Base-by-base conservation (phyloP, 2,888 invertebrate genomes). In the Leptodirus hochenwartii region DNA sequence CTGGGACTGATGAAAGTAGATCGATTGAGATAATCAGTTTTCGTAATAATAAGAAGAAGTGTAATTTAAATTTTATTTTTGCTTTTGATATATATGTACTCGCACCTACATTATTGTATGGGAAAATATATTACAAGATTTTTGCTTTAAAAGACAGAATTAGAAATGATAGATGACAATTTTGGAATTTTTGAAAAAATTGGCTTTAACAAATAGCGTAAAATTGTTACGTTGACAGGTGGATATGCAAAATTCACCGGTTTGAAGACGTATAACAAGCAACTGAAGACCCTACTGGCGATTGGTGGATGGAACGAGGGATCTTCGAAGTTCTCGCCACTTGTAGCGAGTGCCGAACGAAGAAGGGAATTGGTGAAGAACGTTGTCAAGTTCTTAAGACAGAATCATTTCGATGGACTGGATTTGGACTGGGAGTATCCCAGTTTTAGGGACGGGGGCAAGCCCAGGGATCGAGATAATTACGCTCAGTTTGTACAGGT, bases 241-340 rank as follows among this genome's bases (percentile, higher is more conserved):
- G 90, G 90, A 24, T 90, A 88, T 54, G 84, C 87, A 13, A 90
- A 90, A 59, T 90, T 90, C 58, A 87, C 77, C 22, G 88, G 87
- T 1, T 62, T 90, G 34, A 90, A 90, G 59, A 82, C 85, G 0
- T 88, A 87, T 62, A 90, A 90, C 58, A 85, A 84, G 52, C 73
- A 84, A 38, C 53, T 90, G 47, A 88, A 88, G 58, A 88, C 88
- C 0, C 57, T 91, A 60, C 62, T 91, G 41, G 90, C 90, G 6
- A 82, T 90, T 43, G 90, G 90, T 2, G 75, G 90, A 1, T 90
- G 90, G 90, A 90, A 88, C 55, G 90, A 90, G 53, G 90, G 85
- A 10, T 88, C 87, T 1, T 65, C 76, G 10, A 56, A 71, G 35
- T 90, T 90, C 57, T 88, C 88, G 0, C 75, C 81, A n/a, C 68